Conservation (phyloP, 2,113 vertebrate genomes). For the Nerophis ophidion region DNA sequence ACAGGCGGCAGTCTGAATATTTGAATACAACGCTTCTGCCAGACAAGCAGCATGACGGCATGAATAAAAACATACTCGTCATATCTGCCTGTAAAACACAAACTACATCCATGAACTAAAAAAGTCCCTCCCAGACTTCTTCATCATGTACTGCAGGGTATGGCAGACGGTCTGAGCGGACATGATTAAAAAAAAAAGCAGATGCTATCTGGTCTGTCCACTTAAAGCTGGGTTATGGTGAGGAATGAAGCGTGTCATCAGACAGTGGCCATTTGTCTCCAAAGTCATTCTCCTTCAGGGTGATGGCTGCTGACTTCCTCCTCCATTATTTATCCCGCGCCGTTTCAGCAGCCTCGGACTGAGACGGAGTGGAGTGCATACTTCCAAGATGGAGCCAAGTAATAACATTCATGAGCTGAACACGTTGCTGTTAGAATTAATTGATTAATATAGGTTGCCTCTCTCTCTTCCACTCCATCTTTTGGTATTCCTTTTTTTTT, state of each 20-base stretch:
- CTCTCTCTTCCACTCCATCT: no score
- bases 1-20: no score
- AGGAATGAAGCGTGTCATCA: conserved; percentile 2
- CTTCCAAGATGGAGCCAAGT: no score
- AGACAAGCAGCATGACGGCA: neutral
- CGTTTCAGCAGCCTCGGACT: conserved; percentile 25
- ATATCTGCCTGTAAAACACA: neutral
- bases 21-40: no score
- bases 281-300: neutral
- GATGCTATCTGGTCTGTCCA: conserved; percentile 27
- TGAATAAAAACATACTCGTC: conserved; percentile 5
- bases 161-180: neutral
- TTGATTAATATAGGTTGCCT: no score
- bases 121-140: conserved; percentile 17
- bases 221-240: neutral
- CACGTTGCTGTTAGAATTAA: no score
- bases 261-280: conserved; percentile 16
- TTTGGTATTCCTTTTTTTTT: no score
- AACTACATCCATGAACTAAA: no score
- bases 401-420: no score
- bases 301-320: conserved; percentile 8
- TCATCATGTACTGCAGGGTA: neutral
- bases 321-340: conserved; percentile 22
- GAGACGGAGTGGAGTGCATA: conserved; percentile 13
- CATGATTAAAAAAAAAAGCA: conserved; percentile 37